Evolutionary conservation across 2,888 invertebrate genomes (phyloP).

Genomic region (Sinohyriopsis cumingii): DNA sequence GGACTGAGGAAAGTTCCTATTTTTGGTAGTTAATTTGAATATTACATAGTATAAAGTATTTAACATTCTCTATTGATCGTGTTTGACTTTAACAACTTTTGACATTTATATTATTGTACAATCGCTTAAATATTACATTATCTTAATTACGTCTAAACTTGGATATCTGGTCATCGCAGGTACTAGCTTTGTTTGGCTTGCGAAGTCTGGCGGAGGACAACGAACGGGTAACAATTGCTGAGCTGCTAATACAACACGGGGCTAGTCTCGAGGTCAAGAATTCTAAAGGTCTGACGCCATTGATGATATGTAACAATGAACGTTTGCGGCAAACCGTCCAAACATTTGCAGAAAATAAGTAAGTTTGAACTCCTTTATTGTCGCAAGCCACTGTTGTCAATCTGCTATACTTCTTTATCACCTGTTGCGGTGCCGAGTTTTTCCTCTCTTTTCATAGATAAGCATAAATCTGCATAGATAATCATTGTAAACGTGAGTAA

Average conservation of each 20-base stretch:
- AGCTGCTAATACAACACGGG: conserved; percentile 37
- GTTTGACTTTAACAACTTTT: no score
- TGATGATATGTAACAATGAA: conserved; percentile 24
- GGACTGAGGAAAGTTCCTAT: no score
- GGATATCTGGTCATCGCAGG: conserved; percentile 1
- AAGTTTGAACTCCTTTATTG: not conserved
- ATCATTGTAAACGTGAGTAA: no score
- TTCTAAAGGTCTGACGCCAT: conserved; percentile 23
- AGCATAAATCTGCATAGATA: no score
- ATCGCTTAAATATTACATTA: no score
- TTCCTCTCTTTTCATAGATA: no score
- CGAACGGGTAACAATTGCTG: conserved; percentile 31
- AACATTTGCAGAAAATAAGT: conserved; percentile 21
- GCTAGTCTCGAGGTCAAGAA: conserved; percentile 27
- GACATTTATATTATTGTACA: no score
- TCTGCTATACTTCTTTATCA: no score
- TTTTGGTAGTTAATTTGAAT: no score
- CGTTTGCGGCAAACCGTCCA: conserved; percentile 21
- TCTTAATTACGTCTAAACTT: no score
- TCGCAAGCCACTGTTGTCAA: no score
- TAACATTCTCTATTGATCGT: not conserved
- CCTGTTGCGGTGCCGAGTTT: no score
- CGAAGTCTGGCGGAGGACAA: conserved; percentile 25
- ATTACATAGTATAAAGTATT: not conserved
- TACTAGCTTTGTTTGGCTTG: conserved; percentile 32